phyloP scores from a whole-genome alignment of 2,113 vertebrate genomes.

The Procavia capensis region DNA sequence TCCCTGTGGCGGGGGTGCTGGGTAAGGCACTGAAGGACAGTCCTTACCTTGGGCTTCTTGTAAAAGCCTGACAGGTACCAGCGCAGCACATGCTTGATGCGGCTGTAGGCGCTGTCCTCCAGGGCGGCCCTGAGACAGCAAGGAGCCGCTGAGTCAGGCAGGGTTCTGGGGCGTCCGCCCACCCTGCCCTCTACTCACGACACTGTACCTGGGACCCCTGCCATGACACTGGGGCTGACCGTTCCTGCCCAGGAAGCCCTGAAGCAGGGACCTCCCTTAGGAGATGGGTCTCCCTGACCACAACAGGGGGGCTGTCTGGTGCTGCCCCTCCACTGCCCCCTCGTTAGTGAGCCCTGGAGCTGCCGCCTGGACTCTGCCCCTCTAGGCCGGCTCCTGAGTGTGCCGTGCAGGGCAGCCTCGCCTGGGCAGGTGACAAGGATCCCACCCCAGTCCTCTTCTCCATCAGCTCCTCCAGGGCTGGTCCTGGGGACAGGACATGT shows the following conservation, averaged over 20 bases:
- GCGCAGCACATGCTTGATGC: slow-evolving; percentile 94
- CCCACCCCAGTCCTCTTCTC: rapidly evolving
- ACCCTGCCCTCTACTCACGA: rapidly evolving
- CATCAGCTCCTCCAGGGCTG: neutral
- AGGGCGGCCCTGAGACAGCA: slow-evolving; percentile 87
- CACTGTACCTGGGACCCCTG: neutral
- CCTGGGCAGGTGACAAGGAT: too few relatives aligned
- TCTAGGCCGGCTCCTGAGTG: too few relatives aligned
- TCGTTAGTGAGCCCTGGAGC: neutral
- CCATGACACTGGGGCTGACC: too few relatives aligned
- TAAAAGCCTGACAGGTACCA: slow-evolving; percentile 99
- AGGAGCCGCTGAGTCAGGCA: neutral
- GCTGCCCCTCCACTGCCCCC: too few relatives aligned
- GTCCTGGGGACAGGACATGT: rapidly evolving
- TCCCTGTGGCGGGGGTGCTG: rapidly evolving
- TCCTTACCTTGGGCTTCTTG: slow-evolving; percentile 96
- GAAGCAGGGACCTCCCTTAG: neutral
- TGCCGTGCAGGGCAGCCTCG: too few relatives aligned
- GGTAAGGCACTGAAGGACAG: neutral
- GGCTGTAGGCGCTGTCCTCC: slow-evolving; percentile 92
- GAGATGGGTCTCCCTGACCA: neutral
- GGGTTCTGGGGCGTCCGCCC: rapidly evolving
- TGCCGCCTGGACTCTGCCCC: too few relatives aligned
- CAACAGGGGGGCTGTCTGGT: too few relatives aligned
- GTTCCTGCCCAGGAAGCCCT: neutral